Percentiles rank a stretch among this genome's conserved stretches.
phyloP scores from a whole-genome alignment of 1,140 invertebrate species.

The Zaprionus davidi region DNA sequence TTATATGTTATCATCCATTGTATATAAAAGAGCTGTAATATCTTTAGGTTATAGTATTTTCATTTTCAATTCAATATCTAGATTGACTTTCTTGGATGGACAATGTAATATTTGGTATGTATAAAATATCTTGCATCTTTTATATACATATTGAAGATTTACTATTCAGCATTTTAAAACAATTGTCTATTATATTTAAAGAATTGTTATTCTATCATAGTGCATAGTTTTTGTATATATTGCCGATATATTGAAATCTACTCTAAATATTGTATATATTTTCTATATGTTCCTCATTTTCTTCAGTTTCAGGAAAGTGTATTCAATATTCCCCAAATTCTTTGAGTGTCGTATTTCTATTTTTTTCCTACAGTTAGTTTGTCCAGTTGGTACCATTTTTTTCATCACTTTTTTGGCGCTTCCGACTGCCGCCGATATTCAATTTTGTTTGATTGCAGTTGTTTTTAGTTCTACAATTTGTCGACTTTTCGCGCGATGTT shows the following conservation, averaged over 20 bases:
- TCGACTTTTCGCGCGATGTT: conserved; percentile 71
- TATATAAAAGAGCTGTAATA: too few relatives aligned
- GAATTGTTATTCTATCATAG: too few relatives aligned
- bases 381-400: conserved; percentile 15
- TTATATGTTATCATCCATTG: too few relatives aligned
- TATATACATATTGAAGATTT: too few relatives aligned
- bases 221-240: too few relatives aligned
- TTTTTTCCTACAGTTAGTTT: conserved; percentile 26
- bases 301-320: background rate
- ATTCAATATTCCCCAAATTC: background rate
- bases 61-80: too few relatives aligned
- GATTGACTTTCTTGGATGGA: too few relatives aligned
- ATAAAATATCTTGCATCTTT: too few relatives aligned
- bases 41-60: too few relatives aligned
- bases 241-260: background rate
- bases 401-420: conserved; percentile 53
- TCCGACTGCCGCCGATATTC: conserved; percentile 75
- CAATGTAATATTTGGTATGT: too few relatives aligned
- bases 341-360: background rate
- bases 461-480: conserved; percentile 79
- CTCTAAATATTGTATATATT: background rate
- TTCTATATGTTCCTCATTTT: background rate
- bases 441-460: conserved; percentile 81
- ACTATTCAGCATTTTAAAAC: too few relatives aligned
- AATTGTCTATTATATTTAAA: too few relatives aligned